phyloP scores from a whole-genome alignment of 92 coral and sea anemone species.

The Ricordea florida region DNA sequence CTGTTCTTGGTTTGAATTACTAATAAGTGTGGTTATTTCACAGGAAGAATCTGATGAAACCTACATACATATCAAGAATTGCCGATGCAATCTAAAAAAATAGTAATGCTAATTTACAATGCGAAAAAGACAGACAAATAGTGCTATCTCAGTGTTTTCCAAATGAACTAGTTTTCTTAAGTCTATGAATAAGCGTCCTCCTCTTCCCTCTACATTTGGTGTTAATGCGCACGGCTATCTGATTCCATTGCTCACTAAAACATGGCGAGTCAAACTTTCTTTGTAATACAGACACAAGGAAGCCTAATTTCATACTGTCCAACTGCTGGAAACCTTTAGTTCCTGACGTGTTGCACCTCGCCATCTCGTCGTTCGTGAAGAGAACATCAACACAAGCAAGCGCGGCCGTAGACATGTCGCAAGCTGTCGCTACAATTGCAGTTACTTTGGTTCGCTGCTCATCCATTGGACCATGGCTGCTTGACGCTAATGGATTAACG shows the following conservation, averaged over 20 bases:
- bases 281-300: slow-evolving; percentile 1
- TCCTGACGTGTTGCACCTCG: slow-evolving; percentile 49
- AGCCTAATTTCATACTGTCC: slow-evolving; percentile 22
- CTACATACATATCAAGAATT: too few species aligned
- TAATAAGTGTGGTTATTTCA: too few species aligned
- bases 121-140: not conserved
- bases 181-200: slow-evolving; percentile 37
- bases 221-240: slow-evolving; percentile 4
- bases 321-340: slow-evolving; percentile 44
- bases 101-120: not conserved
- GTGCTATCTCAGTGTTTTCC: not conserved
- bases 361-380: slow-evolving; percentile 48
- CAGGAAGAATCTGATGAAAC: too few species aligned
- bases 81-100: not conserved
- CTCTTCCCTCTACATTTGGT: slow-evolving; percentile 52
- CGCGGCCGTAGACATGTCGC: slow-evolving; percentile 2
- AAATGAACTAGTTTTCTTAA: not conserved
- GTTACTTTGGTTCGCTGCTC: slow-evolving; percentile 1
- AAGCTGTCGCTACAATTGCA: not conserved
- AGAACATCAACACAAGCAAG: slow-evolving; percentile 45
- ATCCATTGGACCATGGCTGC: not conserved
- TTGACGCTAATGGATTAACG: not conserved
- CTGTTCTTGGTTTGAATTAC: too few species aligned
- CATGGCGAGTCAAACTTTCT: slow-evolving; percentile 18
- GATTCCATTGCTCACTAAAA: slow-evolving; percentile 29